Base-by-base conservation (phyloP, 1,140 invertebrate genomes). In the Eueides isabella region DNA sequence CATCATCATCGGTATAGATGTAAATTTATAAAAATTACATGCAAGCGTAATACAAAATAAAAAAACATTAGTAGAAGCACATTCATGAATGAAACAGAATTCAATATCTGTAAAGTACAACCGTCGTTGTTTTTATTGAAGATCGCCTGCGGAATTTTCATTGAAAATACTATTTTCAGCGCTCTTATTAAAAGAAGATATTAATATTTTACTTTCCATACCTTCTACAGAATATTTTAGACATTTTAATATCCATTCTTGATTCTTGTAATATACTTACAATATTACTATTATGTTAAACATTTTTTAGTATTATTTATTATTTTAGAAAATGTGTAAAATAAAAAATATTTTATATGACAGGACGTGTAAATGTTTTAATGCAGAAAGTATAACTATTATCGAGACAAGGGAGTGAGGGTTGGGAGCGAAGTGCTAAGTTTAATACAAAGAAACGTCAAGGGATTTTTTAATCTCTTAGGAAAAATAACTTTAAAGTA, bases 141-240 rank as follows among this genome's bases (percentile, higher is more conserved):
- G 48, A 55, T 55, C 48, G 48, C 48, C 19, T 23, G 48, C 48
- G 48, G 48, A 55, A 26, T 55, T 55, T 26, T 26, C 48, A 55
- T 55, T 55, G 48, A 55, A 26, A 55, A 26, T 55, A 55, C 48
- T 55, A 26, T 55, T 55, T 55, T 1, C 23, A 23, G 23, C 48
- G 48, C 19, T 55, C 48, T 55, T 55, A 55, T 23, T 55, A 55
- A 55, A 55, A 23, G 7, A 26, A 55, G 48, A 55, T 55, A 55
- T 55, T 55, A 55, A 55, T 55, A 55, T 55, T 55, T 55, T 55
- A 55, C 48, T 23, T 55, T 55, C 48, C 23, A 55, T 55, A 55
- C 11, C 23, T 55, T 55, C 9, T 55, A 9, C 0, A 19, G 11
- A n/a, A 23, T 23, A 23, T 55, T 55, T 26, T 55, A 26, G 23